Conservation (phyloP, 2,113 vertebrate genomes). For the Alces alces region DNA sequence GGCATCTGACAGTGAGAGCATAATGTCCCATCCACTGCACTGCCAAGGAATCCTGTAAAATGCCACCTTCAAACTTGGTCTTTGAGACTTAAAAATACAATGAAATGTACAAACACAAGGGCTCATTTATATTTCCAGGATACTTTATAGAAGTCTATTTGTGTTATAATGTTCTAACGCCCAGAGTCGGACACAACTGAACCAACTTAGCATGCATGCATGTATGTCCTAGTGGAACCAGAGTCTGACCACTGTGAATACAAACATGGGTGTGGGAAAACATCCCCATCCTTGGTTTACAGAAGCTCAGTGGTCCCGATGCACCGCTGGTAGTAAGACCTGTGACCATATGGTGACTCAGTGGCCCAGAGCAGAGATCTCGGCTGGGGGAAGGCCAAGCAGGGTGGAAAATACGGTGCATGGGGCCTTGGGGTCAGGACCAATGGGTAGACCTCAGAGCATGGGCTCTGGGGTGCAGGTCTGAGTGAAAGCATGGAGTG, state of each 20-base stretch:
- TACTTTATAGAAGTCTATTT: background rate
- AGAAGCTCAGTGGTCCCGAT: background rate
- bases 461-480: background rate
- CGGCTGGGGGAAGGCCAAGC: background rate
- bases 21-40: background rate
- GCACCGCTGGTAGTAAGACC: background rate
- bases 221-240: background rate
- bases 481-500: background rate
- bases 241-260: background rate
- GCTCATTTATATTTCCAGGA: background rate
- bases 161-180: background rate
- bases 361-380: background rate
- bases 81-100: background rate
- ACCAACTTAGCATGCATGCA: background rate
- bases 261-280: background rate
- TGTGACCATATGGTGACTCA: background rate
- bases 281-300: background rate
- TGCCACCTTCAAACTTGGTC: background rate
- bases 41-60: background rate
- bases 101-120: background rate
- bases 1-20: background rate
- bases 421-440: fast-evolving
- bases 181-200: background rate
- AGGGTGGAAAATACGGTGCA: fast-evolving
- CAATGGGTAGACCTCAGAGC: background rate